Conservation (phyloP, 2,113 vertebrate species). For the Balaenoptera acutorostrata region DNA sequence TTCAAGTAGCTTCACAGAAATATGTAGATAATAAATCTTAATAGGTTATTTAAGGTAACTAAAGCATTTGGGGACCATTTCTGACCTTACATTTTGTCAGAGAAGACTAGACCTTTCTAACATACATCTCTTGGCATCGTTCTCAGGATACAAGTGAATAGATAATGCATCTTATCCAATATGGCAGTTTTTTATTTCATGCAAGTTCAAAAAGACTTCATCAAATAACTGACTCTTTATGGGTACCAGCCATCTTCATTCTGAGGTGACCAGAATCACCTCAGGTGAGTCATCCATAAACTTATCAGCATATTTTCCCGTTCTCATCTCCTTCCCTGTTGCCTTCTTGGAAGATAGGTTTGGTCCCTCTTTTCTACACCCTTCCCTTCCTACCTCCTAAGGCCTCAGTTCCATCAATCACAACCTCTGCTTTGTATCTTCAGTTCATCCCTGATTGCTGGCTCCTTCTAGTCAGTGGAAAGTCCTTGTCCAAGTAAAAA, state of each 20-base stretch:
- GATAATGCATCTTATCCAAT: not conserved
- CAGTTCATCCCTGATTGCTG: not conserved
- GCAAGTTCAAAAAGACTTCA: not conserved
- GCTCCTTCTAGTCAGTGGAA: not conserved
- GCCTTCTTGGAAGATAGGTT: not conserved
- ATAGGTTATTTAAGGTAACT: not conserved
- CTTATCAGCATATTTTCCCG: not conserved
- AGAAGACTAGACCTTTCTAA: not conserved
- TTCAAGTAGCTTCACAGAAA: not conserved
- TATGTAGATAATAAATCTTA: not conserved
- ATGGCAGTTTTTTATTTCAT: not conserved
- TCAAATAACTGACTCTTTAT: not conserved
- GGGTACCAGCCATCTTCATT: not conserved
- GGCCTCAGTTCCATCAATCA: not conserved
- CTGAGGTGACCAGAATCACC: not conserved
- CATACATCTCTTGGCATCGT: not conserved
- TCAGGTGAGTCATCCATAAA: not conserved
- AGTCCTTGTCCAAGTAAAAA: not conserved
- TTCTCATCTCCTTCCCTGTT: not conserved
- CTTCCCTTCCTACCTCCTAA: not conserved
- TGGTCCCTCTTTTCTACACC: not conserved
- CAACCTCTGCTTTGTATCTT: not conserved
- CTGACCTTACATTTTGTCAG: not conserved
- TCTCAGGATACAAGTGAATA: not conserved
- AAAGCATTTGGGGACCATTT: not conserved